Evolutionary conservation across 2,888 invertebrate genomes (phyloP).

Genomic region (Bombyx huttoni): DNA sequence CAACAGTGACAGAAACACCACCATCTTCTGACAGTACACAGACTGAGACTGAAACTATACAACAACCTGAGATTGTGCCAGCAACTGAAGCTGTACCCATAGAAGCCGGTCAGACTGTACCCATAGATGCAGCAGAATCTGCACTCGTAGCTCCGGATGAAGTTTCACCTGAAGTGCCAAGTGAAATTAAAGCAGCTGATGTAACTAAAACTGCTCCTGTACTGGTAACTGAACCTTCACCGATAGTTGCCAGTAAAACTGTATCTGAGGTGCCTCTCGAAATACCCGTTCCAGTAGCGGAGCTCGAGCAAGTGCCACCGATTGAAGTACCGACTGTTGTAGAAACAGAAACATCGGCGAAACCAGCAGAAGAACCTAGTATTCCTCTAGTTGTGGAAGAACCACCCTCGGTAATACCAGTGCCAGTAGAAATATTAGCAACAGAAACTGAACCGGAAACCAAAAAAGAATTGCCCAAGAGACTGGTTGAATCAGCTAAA

Average conservation of each 20-base stretch:
- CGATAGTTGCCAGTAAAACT: constrained; percentile 6
- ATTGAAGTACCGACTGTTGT: neutral
- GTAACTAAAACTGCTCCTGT: constrained; percentile 6
- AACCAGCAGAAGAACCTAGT: neutral
- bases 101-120: neutral
- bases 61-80: constrained; percentile 10
- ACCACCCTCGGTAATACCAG: neutral
- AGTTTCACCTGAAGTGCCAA: neutral
- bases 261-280: constrained; percentile 1
- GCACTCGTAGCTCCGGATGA: neutral
- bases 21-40: neutral
- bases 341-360: neutral
- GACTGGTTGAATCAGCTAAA: neutral
- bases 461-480: no score
- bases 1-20: neutral
- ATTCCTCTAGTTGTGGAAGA: neutral
- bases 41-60: constrained; percentile 5
- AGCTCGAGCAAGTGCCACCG: neutral
- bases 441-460: no score
- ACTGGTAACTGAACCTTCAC: constrained; percentile 2
- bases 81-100: constrained; percentile 5
- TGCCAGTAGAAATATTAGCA: constrained; percentile 4
- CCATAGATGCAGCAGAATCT: neutral
- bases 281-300: neutral
- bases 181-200: constrained; percentile 1